Evolutionary conservation across 2,888 invertebrate genomes (phyloP).

Genomic region (Eilema caniola): DNA sequence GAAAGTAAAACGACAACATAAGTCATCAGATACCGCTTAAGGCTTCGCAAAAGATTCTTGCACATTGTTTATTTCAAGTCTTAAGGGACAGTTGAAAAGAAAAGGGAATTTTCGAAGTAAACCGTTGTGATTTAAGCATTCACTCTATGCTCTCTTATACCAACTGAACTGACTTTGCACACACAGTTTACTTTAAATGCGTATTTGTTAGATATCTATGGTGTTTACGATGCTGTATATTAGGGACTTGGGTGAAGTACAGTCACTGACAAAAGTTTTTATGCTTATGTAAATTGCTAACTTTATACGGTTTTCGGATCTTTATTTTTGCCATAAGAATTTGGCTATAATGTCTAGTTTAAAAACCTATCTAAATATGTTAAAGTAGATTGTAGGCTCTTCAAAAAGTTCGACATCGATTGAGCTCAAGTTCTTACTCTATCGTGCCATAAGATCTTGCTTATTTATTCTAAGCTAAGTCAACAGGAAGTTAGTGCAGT

Average conservation of each 20-base stretch:
- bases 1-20: slow-evolving; percentile 42
- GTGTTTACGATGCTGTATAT: slow-evolving; percentile 14
- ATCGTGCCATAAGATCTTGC: no score
- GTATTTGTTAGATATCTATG: slow-evolving; percentile 1
- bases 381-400: no score
- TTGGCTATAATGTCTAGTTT: no score
- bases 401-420: no score
- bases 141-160: slow-evolving; percentile 26
- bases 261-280: not conserved
- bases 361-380: no score
- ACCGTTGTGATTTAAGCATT: slow-evolving; percentile 53
- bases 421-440: no score
- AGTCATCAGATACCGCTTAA: slow-evolving; percentile 63
- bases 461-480: no score
- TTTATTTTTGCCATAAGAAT: not conserved
- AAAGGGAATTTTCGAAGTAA: slow-evolving; percentile 61
- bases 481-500: no score
- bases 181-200: not conserved
- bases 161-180: slow-evolving; percentile 11
- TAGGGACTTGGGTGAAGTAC: slow-evolving; percentile 8
- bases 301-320: not conserved
- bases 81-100: slow-evolving; percentile 68
- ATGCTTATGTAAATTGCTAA: not conserved
- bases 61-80: slow-evolving; percentile 73
- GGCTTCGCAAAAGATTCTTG: slow-evolving; percentile 60